Percentiles rank a stretch among this genome's conserved stretches.
These are phyloP conservation scores for Mesaphorura yosii DNA, from an alignment of 1,140 invertebrate species.

Conservation along the genomic window DNA sequence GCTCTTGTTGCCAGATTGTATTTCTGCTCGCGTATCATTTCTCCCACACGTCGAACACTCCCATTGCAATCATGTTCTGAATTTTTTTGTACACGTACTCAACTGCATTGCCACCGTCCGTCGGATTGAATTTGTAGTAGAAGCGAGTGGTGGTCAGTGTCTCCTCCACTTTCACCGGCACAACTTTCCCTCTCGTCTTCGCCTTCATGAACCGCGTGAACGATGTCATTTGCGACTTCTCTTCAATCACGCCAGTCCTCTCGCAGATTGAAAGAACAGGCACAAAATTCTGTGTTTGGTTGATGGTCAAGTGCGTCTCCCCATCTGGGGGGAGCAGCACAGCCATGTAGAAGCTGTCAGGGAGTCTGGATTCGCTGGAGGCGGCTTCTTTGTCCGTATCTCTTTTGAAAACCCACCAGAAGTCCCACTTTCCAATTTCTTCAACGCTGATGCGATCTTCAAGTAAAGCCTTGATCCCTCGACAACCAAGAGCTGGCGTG, in stretches of 20 bases:
- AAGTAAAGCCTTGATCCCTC: not conserved
- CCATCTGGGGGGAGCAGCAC: too few species aligned
- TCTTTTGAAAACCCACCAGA: too few species aligned
- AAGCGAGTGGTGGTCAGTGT: too few species aligned
- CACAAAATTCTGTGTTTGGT: too few species aligned
- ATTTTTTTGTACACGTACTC: not conserved
- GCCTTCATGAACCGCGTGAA: not conserved
- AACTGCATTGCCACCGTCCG: not conserved
- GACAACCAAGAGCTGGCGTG: not conserved
- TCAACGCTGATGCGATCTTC: not conserved
- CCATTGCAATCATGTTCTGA: not conserved
- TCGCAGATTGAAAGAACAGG: not conserved
- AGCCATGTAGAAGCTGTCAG: too few species aligned
- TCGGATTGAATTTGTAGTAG: not conserved
- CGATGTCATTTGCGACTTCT: not conserved
- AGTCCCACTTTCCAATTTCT: not conserved
- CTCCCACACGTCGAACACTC: not conserved
- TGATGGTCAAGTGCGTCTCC: too few species aligned
- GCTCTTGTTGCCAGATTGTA: not conserved
- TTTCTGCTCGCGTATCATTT: not conserved
- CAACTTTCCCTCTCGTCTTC: not conserved
- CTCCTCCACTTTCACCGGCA: not conserved
- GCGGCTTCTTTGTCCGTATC: too few species aligned
- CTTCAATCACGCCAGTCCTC: not conserved
- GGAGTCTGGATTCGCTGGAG: too few species aligned